Evolutionary conservation across 2,888 invertebrate species (phyloP).

Genomic region (Boloria euphrosyne): DNA sequence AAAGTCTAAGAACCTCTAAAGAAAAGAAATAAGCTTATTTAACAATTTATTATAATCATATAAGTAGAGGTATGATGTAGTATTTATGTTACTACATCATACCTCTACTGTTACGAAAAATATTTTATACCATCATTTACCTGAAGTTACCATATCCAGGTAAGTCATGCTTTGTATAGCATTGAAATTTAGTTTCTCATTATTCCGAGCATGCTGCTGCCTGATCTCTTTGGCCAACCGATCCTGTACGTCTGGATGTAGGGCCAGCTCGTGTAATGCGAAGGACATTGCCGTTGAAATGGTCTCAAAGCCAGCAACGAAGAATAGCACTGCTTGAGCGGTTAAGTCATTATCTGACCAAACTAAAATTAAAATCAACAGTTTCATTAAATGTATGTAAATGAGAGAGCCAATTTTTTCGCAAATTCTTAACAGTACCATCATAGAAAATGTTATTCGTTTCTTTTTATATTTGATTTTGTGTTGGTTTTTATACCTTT

Average conservation of each 20-base stretch:
- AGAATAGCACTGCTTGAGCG: conserved; percentile 70
- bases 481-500: too few relatives aligned
- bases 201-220: conserved; percentile 57
- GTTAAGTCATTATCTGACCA: conserved; percentile 58
- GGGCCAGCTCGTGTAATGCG: conserved; percentile 75
- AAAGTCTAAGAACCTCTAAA: conserved; percentile 68
- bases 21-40: too few relatives aligned
- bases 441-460: too few relatives aligned
- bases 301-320: conserved; percentile 77
- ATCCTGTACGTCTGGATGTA: conserved; percentile 78
- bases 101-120: too few relatives aligned
- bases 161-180: conserved; percentile 75
- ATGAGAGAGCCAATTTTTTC: too few relatives aligned
- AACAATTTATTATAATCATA: too few relatives aligned
- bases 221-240: conserved; percentile 74
- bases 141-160: conserved; percentile 80
- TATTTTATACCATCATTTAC: conserved; percentile 42
- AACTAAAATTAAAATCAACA: conserved; percentile 34
- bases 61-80: too few relatives aligned
- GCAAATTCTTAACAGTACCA: too few relatives aligned
- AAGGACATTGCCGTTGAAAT: conserved; percentile 64
- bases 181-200: conserved; percentile 65
- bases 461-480: too few relatives aligned
- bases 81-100: too few relatives aligned
- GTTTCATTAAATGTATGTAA: neutral